Evolutionary conservation across 2,797 vertebrate species (phyloP).

Genomic region (Anas bernieri): DNA sequence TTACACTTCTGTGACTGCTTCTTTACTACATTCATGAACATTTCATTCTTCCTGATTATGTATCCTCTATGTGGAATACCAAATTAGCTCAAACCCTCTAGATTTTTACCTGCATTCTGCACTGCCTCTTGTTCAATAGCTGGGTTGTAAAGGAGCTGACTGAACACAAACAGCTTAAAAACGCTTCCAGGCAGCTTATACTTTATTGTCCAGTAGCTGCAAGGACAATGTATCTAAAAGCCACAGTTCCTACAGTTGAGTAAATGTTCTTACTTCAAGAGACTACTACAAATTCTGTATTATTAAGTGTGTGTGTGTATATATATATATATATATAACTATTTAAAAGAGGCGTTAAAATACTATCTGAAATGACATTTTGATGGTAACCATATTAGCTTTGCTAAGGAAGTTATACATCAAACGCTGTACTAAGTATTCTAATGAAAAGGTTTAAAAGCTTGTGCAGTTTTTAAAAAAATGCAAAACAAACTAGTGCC

Average conservation of each 20-base stretch:
- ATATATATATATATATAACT: no score
- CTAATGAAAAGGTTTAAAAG: not conserved
- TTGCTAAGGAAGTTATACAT: not conserved
- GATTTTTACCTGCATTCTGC: not conserved
- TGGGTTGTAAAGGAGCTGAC: not conserved
- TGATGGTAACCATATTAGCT: not conserved
- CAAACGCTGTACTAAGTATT: not conserved
- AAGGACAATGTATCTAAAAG: not conserved
- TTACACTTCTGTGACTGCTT: not conserved
- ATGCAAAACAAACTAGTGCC: not conserved
- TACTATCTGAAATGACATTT: not conserved
- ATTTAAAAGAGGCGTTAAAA: not conserved
- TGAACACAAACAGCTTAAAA: not conserved
- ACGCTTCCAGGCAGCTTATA: not conserved
- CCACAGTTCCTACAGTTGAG: not conserved
- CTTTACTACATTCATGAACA: not conserved
- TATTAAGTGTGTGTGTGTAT: not conserved
- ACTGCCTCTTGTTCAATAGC: not conserved
- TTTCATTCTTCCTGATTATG: not conserved
- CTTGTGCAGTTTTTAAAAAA: not conserved
- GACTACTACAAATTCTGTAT: not conserved
- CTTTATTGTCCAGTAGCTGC: not conserved
- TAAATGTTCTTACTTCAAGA: no score
- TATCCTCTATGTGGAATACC: not conserved
- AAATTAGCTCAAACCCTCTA: not conserved